Evolutionary conservation across 2,888 invertebrate species (phyloP).

Genomic region (Netelia virgata): DNA sequence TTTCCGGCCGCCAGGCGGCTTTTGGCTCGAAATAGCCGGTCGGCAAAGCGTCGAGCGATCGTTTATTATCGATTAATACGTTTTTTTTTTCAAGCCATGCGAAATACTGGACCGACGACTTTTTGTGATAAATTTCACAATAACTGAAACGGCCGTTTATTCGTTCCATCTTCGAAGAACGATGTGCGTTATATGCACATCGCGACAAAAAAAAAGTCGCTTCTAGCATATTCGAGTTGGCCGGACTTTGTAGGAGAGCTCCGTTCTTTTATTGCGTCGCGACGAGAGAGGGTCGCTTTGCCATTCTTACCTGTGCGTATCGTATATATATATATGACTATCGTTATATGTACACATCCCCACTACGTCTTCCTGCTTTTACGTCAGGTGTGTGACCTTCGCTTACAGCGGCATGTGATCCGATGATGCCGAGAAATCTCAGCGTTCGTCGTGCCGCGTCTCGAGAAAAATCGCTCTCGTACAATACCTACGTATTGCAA

Average conservation of each 20-base stretch:
- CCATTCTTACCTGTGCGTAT: neutral
- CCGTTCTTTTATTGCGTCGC: constrained; percentile 61
- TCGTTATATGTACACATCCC: too few species aligned
- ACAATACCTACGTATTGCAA: constrained; percentile 9
- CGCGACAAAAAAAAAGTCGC: neutral
- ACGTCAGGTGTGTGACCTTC: constrained; percentile 68
- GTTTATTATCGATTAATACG: too few species aligned
- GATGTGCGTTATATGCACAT: neutral
- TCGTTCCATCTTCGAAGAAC: too few species aligned
- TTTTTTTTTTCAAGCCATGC: too few species aligned
- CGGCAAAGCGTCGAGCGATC: too few species aligned
- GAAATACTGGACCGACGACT: too few species aligned
- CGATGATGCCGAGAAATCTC: constrained; percentile 59
- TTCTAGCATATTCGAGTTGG: constrained; percentile 18
- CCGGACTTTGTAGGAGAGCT: constrained; percentile 22
- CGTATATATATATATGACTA: neutral
- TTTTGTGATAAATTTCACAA: too few species aligned
- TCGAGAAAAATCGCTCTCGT: constrained; percentile 43
- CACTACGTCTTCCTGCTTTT: neutral
- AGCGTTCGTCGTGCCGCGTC: constrained; percentile 20
- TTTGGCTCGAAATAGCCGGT: too few species aligned
- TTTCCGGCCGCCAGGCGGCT: too few species aligned
- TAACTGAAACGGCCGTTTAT: too few species aligned
- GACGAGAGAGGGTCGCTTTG: constrained; percentile 22
- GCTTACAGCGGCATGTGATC: constrained; percentile 57